Conservation (phyloP, 1,140 invertebrate species). For the Mercenaria mercenaria region DNA sequence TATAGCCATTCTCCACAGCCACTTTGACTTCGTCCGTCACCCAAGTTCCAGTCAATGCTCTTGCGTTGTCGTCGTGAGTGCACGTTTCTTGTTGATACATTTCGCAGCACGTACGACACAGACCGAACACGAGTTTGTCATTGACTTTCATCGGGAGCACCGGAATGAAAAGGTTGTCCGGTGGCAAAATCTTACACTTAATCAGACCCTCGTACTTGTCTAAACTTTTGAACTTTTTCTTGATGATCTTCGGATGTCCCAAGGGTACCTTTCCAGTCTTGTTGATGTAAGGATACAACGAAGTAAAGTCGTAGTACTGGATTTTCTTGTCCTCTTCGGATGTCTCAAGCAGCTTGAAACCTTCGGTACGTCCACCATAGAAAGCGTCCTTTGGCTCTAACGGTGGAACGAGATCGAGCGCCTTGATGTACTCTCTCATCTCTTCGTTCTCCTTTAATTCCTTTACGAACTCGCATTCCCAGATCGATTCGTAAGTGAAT, state of each 20-base stretch:
- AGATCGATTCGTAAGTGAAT: background rate
- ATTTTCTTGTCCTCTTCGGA: background rate
- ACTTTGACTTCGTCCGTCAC: conserved; percentile 20
- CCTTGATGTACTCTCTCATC: background rate
- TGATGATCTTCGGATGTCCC: conserved; percentile 12
- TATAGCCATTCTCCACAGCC: background rate
- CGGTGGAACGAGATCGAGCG: background rate
- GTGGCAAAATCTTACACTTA: too few relatives aligned
- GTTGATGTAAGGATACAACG: conserved; percentile 20
- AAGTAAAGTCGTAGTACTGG: background rate
- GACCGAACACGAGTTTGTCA: background rate
- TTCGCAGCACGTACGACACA: too few relatives aligned
- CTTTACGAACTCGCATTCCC: conserved; percentile 25
- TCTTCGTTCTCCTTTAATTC: background rate
- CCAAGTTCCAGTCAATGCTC: conserved; percentile 13
- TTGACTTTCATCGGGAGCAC: too few relatives aligned
- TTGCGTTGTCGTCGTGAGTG: background rate
- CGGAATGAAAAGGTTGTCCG: background rate
- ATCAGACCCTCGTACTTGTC: too few relatives aligned
- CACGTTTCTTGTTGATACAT: too few relatives aligned
- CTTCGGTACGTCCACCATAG: background rate
- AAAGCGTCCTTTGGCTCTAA: conserved; percentile 33
- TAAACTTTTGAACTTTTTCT: background rate
- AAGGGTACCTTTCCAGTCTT: conserved; percentile 24
- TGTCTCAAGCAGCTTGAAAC: background rate